Evolutionary conservation across 2,113 vertebrate genomes (phyloP), one percentile per base, ranked within the genome.

Genomic region (Dipodomys spectabilis): DNA sequence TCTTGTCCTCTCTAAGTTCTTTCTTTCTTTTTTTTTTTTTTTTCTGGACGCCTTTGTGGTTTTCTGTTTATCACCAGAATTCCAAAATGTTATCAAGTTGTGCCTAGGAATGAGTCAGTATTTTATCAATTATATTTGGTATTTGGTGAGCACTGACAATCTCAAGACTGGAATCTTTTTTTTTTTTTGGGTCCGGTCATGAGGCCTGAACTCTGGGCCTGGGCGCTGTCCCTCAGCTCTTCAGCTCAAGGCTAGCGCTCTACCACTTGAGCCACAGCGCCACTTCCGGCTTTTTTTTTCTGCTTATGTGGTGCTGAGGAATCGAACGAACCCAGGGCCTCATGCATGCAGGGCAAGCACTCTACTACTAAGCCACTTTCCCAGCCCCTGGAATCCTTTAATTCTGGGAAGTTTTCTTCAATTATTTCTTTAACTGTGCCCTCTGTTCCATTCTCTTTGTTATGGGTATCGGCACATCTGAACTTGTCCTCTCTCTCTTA

Each of bases 11-110:
- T 87, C 16, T 94, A 94, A 44, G 87, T 94, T 60, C 90, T 94
- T 16, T 92, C 82, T 90, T 78, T 86, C 39, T 39, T 39, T 39
- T n/a, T 90, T 20, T 83, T 69, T 88, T 39, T n/a, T 90, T 20
- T 83, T 69, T 88, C 45, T 84, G 35, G 79, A 93, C 78, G 30
- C 83, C 73, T 60, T 78, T 11, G 78, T 13, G 60, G 88, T 74
- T 78, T 85, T 94, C 81, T 91, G 82, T 57, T 93, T 94, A 78
- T 94, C 87, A 35, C 11, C 35, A 8, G 39, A 49, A 86, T 60
- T 91, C 35, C 35, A 75, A 85, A 95, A 95, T 64, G 32, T 94
- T 82, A 95, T 88, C 27, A 96, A 88, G 71, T 94, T 86, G 28
- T 93, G 84, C 79, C 90, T 93, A 39, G 80, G 87, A 27, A 87